phyloP scores from a whole-genome alignment of 2,113 vertebrate genomes.

The Caretta caretta region DNA sequence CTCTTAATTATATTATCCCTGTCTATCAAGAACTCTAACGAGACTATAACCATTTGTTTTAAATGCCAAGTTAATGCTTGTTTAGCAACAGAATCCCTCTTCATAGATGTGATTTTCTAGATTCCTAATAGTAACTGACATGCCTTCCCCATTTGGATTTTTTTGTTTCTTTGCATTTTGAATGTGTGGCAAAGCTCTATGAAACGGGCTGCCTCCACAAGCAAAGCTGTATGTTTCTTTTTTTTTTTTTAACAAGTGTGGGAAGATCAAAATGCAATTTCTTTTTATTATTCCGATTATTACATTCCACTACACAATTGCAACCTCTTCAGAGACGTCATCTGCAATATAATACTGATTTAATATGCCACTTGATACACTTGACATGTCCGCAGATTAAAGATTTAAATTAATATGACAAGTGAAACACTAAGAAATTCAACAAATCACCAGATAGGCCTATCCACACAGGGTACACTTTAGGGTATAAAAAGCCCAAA shows the following conservation, averaged over 20 bases:
- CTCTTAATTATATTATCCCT: constrained; percentile 36
- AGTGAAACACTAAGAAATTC: constrained; percentile 61
- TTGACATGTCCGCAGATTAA: constrained; percentile 59
- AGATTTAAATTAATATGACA: constrained; percentile 75
- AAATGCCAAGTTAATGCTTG: constrained; percentile 23
- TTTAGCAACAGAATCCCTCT: constrained; percentile 34
- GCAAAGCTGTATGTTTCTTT: neutral
- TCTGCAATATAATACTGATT: constrained; percentile 68
- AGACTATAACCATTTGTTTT: constrained; percentile 46
- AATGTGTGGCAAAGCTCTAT: neutral
- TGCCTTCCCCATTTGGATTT: constrained; percentile 1
- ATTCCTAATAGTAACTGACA: constrained; percentile 44
- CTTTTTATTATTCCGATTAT: constrained; percentile 61
- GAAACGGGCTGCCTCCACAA: constrained; percentile 30
- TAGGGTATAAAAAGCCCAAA: neutral
- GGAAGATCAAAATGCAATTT: constrained; percentile 63
- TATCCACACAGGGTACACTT: constrained; percentile 26
- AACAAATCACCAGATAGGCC: constrained; percentile 35
- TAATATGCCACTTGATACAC: constrained; percentile 51
- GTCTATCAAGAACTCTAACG: constrained; percentile 51
- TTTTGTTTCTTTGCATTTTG: constrained; percentile 22
- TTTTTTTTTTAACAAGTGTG: neutral
- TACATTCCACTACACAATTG: constrained; percentile 49
- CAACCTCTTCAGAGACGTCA: constrained; percentile 29
- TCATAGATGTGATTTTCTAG: neutral